Percentiles rank a stretch among this genome's conserved stretches.
Conservation (phyloP, 2,113 vertebrate species). For the Antennarius striatus region DNA sequence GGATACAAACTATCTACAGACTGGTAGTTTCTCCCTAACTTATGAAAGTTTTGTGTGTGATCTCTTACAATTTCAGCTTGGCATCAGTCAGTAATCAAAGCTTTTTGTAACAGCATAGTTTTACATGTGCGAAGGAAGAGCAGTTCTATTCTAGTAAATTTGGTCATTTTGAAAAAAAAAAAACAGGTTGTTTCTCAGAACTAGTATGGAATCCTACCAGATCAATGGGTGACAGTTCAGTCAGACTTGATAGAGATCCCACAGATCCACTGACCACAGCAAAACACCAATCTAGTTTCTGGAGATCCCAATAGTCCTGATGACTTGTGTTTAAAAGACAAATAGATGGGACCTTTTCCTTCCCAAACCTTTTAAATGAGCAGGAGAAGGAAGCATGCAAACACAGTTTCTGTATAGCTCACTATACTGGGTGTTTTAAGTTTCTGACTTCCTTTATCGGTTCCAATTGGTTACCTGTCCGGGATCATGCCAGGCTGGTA, state of each 20-base stretch:
- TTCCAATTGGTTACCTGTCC: constrained; percentile 63
- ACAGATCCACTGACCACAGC: constrained; percentile 34
- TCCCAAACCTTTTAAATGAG: constrained; percentile 47
- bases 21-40: too few relatives aligned
- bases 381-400: constrained; percentile 30
- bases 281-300: constrained; percentile 17
- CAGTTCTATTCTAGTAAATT: not conserved
- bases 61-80: not conserved
- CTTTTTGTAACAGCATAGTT: not conserved
- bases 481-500: constrained; percentile 45
- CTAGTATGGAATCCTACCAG: constrained; percentile 62
- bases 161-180: constrained; percentile 13
- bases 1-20: too few relatives aligned
- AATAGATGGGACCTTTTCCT: constrained; percentile 11
- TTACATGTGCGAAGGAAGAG: not conserved
- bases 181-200: constrained; percentile 11
- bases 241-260: constrained; percentile 31
- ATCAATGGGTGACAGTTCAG: constrained; percentile 45
- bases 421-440: constrained; percentile 70
- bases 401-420: constrained; percentile 47
- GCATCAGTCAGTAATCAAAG: not conserved
- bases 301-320: constrained; percentile 1
- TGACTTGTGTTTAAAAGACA: constrained; percentile 1
- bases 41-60: too few relatives aligned
- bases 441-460: constrained; percentile 68